These are phyloP conservation scores for Ditylenchus weischeri DNA, from an alignment of 2,888 invertebrate species.

Conservation along the genomic window DNA sequence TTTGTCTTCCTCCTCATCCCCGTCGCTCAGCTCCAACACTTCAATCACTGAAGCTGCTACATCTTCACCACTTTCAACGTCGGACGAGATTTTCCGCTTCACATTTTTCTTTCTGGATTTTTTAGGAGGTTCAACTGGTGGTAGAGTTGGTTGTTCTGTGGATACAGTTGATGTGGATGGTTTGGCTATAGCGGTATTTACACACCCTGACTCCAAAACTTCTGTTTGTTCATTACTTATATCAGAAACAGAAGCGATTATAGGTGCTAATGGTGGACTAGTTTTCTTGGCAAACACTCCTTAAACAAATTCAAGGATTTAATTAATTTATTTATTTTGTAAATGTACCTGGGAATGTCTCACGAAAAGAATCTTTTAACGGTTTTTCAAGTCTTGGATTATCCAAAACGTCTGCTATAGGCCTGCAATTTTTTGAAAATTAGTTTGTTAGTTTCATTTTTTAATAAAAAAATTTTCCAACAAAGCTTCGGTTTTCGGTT, in stretches of 20 bases:
- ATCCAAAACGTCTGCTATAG: conserved; percentile 32
- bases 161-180: too few species aligned
- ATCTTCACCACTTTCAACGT: conserved; percentile 8
- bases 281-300: too few species aligned
- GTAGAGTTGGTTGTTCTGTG: neutral
- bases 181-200: neutral
- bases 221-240: neutral
- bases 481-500: too few species aligned
- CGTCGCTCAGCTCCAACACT: conserved; percentile 9
- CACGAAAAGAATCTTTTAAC: conserved; percentile 33
- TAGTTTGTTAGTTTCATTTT: too few species aligned
- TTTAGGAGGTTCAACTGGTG: conserved; percentile 2
- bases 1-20: conserved; percentile 8
- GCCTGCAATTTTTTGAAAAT: conserved; percentile 12
- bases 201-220: neutral
- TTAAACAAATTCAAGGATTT: neutral
- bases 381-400: conserved; percentile 36
- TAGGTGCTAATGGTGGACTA: too few species aligned
- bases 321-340: conserved; percentile 5
- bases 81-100: conserved; percentile 7
- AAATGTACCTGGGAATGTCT: conserved; percentile 38
- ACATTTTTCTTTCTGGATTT: conserved; percentile 7
- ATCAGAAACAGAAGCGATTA: too few species aligned
- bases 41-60: conserved; percentile 2
- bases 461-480: too few species aligned